phyloP scores from a whole-genome alignment of 2,113 vertebrate species.

The Otis tarda region DNA sequence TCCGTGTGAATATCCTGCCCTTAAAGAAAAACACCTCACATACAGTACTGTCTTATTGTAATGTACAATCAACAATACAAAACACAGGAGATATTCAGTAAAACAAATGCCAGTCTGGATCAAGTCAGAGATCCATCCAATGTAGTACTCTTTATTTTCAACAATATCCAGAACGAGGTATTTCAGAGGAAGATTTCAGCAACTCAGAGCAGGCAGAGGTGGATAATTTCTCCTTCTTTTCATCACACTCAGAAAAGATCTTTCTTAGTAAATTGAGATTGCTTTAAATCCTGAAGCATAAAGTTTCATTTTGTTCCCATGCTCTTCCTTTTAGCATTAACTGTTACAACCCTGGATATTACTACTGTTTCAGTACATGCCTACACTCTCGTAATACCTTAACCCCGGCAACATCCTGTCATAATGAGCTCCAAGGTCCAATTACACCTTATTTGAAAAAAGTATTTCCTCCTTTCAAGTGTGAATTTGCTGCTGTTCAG shows the following conservation, averaged over 20 bases:
- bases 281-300: slow-evolving; percentile 46
- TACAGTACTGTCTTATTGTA: neutral
- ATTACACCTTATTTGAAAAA: slow-evolving; percentile 19
- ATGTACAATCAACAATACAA: neutral
- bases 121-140: neutral
- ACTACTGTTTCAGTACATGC: neutral
- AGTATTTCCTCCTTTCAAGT: slow-evolving; percentile 21
- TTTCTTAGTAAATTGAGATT: slow-evolving; percentile 28
- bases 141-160: slow-evolving; percentile 8
- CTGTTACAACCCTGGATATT: slow-evolving; percentile 33
- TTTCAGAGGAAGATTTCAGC: slow-evolving; percentile 38
- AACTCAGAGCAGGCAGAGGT: neutral
- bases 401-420: slow-evolving; percentile 44
- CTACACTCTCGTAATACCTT: neutral
- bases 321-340: slow-evolving; percentile 54
- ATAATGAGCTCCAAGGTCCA: slow-evolving; percentile 48
- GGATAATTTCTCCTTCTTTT: slow-evolving; percentile 47
- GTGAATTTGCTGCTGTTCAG: neutral
- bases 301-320: slow-evolving; percentile 43
- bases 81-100: neutral
- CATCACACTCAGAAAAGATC: slow-evolving; percentile 16
- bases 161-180: neutral
- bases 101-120: neutral
- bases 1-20: neutral
- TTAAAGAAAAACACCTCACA: neutral